A percentile compares a stretch with the other conserved stretches of the same genome.
These are phyloP conservation scores for Sarcophaga carnaria DNA, from an alignment of 2,888 invertebrate genomes.

Conservation along the genomic window DNA sequence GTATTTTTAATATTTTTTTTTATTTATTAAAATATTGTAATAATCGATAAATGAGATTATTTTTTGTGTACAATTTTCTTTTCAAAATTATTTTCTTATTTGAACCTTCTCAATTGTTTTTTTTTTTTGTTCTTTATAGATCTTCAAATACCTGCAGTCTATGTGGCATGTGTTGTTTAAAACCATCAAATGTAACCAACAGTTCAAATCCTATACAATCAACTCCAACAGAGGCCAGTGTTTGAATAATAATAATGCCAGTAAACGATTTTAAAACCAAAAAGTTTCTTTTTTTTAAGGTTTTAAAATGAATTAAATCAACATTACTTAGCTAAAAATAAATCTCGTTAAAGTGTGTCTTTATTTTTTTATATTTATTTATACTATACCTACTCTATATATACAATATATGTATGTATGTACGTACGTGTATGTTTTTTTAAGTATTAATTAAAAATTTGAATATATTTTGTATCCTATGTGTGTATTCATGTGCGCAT, in stretches of 20 bases:
- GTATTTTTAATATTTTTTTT: too few species aligned
- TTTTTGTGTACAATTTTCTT: background rate
- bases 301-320: background rate
- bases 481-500: too few species aligned
- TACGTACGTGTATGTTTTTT: background rate
- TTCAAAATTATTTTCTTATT: background rate
- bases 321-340: background rate
- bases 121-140: background rate
- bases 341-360: background rate
- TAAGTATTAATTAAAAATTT: too few species aligned
- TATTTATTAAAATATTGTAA: too few species aligned
- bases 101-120: too few species aligned
- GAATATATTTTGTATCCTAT: too few species aligned
- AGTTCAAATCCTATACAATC: background rate
- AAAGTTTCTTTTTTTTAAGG: background rate
- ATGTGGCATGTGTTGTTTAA: background rate
- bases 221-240: conserved; percentile 12
- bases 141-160: background rate
- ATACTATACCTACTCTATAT: background rate
- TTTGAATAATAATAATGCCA: background rate
- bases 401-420: background rate
- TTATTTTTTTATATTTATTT: background rate
- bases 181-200: background rate
- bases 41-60: too few species aligned
- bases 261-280: background rate